A percentile compares a stretch with the other conserved stretches of the same genome.
Evolutionary conservation across 2,797 vertebrate species (phyloP).

Genomic region (Falco novaeseelandiae): DNA sequence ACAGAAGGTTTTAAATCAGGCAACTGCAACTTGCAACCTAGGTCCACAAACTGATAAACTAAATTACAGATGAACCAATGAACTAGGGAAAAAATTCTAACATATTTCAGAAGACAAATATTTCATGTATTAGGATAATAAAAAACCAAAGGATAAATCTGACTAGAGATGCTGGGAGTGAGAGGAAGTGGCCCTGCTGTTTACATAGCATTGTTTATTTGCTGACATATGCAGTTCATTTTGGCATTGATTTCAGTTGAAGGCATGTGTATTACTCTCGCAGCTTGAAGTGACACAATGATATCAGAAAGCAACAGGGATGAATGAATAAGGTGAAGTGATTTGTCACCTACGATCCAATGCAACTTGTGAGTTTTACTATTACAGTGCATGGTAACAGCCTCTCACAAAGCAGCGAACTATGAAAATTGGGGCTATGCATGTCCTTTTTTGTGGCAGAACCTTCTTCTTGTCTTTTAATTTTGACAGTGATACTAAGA

Average conservation of each 20-base stretch:
- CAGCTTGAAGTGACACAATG: conserved; percentile 61
- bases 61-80: conserved; percentile 3
- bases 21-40: not conserved
- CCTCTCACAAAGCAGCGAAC: not conserved
- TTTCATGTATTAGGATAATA: not conserved
- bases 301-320: conserved; percentile 64
- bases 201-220: conserved; percentile 59
- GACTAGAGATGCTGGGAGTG: not conserved
- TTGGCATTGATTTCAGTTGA: conserved; percentile 66
- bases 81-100: not conserved
- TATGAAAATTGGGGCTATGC: conserved; percentile 3
- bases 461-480: conserved; percentile 1
- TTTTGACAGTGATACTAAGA: not conserved
- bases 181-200: conserved; percentile 45
- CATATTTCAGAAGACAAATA: not conserved
- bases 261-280: conserved; percentile 15
- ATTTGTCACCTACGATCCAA: conserved; percentile 55
- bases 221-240: conserved; percentile 63
- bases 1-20: not conserved
- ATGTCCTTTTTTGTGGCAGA: not conserved
- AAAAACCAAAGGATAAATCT: conserved; percentile 22
- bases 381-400: not conserved
- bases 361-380: conserved; percentile 37
- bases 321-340: conserved; percentile 59
- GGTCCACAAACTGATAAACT: not conserved